A percentile compares a stretch with the other conserved stretches of the same genome.
phyloP scores from a whole-genome alignment of 2,888 invertebrate species.

The Microplitis manilae region DNA sequence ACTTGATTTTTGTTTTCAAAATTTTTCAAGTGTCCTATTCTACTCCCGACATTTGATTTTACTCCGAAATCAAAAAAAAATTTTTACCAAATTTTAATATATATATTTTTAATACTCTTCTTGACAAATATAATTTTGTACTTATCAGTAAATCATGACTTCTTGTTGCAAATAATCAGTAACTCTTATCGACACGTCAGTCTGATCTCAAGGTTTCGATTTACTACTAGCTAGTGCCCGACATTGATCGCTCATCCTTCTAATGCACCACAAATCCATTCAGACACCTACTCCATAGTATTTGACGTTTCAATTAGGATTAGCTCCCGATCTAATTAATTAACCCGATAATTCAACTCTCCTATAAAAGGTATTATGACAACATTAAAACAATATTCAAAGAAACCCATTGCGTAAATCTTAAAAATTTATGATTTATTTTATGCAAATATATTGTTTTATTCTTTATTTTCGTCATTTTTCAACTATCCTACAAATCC shows the following conservation, averaged over 20 bases:
- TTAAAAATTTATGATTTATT: slow-evolving; percentile 8
- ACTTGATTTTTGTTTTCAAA: too few relatives aligned
- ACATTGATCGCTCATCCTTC: slow-evolving; percentile 25
- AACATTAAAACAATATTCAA: neutral
- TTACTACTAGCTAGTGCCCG: neutral
- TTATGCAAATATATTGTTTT: neutral
- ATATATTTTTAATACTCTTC: too few relatives aligned
- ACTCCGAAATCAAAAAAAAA: too few relatives aligned
- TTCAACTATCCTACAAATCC: slow-evolving; percentile 14
- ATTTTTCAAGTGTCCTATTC: too few relatives aligned
- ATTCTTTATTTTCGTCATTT: slow-evolving; percentile 1
- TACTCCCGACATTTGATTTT: too few relatives aligned
- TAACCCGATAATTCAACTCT: neutral
- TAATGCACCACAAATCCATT: neutral
- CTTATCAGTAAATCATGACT: neutral
- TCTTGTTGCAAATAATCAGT: neutral
- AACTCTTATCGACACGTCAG: neutral
- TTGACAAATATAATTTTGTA: neutral
- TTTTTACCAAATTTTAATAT: too few relatives aligned
- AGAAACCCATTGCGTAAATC: neutral
- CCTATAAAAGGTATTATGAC: neutral
- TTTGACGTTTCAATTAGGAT: slow-evolving; percentile 28
- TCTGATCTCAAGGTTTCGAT: neutral
- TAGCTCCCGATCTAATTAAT: slow-evolving; percentile 12
- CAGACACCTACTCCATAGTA: neutral